Evolutionary conservation across 2,888 invertebrate genomes (phyloP).

Genomic region (Xylota sylvarum): DNA sequence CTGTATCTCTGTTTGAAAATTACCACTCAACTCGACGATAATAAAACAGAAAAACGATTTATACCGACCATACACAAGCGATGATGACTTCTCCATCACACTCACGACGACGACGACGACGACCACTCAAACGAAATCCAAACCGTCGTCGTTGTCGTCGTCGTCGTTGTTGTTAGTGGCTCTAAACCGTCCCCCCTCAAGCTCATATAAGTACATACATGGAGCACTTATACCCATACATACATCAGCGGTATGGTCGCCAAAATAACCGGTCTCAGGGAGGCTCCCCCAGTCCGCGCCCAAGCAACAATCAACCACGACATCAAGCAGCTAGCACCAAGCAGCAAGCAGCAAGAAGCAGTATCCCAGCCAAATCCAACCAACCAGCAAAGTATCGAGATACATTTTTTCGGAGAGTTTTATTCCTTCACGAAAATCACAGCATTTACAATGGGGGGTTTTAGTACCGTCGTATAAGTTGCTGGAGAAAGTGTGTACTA

Average conservation of each 20-base stretch:
- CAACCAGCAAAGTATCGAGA: slow-evolving; percentile 61
- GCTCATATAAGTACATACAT: background rate
- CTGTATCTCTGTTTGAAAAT: slow-evolving; percentile 29
- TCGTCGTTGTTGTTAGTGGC: no score
- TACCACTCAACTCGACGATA: slow-evolving; percentile 60
- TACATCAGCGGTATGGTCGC: slow-evolving; percentile 20
- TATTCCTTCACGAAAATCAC: slow-evolving; percentile 73
- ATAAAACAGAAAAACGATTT: slow-evolving; percentile 63
- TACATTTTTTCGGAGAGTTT: slow-evolving; percentile 63
- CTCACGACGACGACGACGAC: slow-evolving; percentile 32
- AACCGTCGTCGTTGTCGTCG: no score
- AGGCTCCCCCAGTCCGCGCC: slow-evolving; percentile 8
- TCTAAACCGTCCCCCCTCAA: slow-evolving; percentile 37
- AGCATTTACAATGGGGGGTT: slow-evolving; percentile 71
- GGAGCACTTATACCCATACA: slow-evolving; percentile 15
- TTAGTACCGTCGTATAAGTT: slow-evolving; percentile 77
- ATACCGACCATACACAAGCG: slow-evolving; percentile 11
- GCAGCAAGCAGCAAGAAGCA: slow-evolving; percentile 14
- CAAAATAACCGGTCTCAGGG: slow-evolving; percentile 49
- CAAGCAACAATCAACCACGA: slow-evolving; percentile 58
- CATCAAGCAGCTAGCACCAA: slow-evolving; percentile 44
- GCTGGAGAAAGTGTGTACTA: slow-evolving; percentile 73
- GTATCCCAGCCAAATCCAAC: slow-evolving; percentile 32
- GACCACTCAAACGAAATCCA: slow-evolving; percentile 51
- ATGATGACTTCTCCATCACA: slow-evolving; percentile 46